A percentile compares a stretch with the other conserved stretches of the same genome.
Evolutionary conservation across 2,888 invertebrate genomes (phyloP).

Genomic region (Polietes domitor): DNA sequence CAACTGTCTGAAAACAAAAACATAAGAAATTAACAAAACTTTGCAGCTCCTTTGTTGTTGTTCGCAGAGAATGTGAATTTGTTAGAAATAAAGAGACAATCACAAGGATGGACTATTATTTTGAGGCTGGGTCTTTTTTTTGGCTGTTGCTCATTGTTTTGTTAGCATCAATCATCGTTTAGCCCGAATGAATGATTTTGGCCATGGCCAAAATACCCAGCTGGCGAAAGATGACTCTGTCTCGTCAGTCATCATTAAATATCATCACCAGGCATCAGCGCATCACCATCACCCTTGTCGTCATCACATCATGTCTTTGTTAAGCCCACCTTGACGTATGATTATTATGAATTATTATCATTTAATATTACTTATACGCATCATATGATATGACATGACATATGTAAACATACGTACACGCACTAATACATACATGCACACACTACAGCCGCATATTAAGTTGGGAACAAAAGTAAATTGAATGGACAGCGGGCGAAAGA

Average conservation of each 20-base stretch:
- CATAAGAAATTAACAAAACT: too few species aligned
- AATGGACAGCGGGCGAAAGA: too few species aligned
- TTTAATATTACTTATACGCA: not conserved
- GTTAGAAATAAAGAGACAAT: too few species aligned
- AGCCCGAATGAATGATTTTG: not conserved
- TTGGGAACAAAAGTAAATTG: too few species aligned
- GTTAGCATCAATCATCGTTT: conserved; percentile 31
- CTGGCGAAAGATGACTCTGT: not conserved
- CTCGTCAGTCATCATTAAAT: not conserved
- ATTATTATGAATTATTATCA: not conserved
- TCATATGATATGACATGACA: not conserved
- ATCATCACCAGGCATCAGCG: not conserved
- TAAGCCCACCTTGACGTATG: not conserved
- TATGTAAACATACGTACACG: too few species aligned
- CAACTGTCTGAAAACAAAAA: not conserved
- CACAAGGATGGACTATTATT: too few species aligned
- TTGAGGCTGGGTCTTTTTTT: too few species aligned
- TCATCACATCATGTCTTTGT: conserved; percentile 1
- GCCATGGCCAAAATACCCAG: not conserved
- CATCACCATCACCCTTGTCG: not conserved
- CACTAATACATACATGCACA: not conserved
- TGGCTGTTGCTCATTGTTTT: not conserved
- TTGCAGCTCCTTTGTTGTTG: conserved; percentile 18
- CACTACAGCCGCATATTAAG: too few species aligned
- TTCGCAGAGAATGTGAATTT: too few species aligned